Base-by-base conservation (phyloP, 2,113 vertebrate species). In the Melospiza georgiana region DNA sequence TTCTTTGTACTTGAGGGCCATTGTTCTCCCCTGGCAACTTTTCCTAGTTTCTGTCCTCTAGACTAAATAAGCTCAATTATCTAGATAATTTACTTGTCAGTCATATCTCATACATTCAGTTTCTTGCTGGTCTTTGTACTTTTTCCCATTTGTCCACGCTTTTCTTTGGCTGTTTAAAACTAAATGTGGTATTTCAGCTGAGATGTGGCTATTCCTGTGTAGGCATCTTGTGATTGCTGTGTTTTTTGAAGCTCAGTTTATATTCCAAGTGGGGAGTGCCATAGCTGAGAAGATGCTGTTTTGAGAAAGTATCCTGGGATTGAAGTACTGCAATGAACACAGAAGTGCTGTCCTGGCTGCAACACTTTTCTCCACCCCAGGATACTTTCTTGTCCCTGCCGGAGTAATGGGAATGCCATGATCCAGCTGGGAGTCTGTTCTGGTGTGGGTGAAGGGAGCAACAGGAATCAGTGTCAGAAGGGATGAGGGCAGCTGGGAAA, bases 31-130 rank as follows among this genome's bases (percentile, higher is more conserved):
- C 22, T 3, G 0, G 0, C 2, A 3, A 43, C 41, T 75, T 79
- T 41, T 83, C 59, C 46, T 78, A 68, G 48, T 46, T 77, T 92
- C 76, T 81, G 59, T 67, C 43, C 59, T 67, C 48, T 90, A 92
- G 65, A 89, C 65, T 93, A 83, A 95, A 87, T 78, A 95, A 92
- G 30, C 39, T 90, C 35, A 89, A 21, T 22, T 87, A 30, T 82
- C 61, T n/a, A 90, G 89, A 75, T 93, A 90, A 89, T 89, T 81
- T 84, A 22, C 72, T 74, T 94, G 91, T 92, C 91, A 92, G 68
- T 90, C 65, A 16, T 83, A 80, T 80, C 67, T 83, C 30, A n/a
- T 85, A 62, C 67, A 58, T 62, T 71, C 68, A 67, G 46, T 74
- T 94, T 90, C 62, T 84, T 90, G 72, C 43, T 74, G 12, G 10